Evolutionary conservation across 37 sponge, comb jelly and placozoan species (phyloP), one percentile per base, ranked within the genome.

Genomic region (Aplysina aerophoba): DNA sequence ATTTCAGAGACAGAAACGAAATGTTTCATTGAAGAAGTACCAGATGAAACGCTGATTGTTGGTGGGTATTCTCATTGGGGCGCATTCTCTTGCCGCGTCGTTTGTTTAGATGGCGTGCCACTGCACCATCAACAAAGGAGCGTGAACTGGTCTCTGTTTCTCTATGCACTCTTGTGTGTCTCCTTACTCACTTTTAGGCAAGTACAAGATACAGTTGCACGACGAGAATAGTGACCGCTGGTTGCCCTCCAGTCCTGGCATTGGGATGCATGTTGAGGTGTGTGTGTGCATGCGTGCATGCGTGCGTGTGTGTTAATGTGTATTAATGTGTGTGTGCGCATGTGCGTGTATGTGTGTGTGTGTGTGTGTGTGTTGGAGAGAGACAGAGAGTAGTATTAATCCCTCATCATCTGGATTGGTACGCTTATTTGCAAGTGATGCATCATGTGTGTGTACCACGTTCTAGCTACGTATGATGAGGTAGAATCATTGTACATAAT

Each of bases 21-120:
- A 86, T 99, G 99, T 73, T 99, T 99, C 65, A 96, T 99, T 6
- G 99, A 99, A 85, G 99, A 99, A 86, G 91, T 99, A 16, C 99
- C 99, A 19, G 88, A 88, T 38, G 99, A 99, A 72, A 99, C 99
- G 0, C 88, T 96, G 93, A 92, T 99, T 19, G 92, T 94, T 74
- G 99, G 99, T 92, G 56, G 85, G 97, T 34, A 4, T 11, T 14
- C 15, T 74, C 16, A 54, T n/a, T n/a, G n/a, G n/a, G n/a, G n/a
- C n/a, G n/a, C n/a, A n/a, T n/a, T n/a, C n/a, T n/a, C n/a, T n/a
- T n/a, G n/a, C n/a, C n/a, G n/a, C n/a, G n/a, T n/a, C n/a, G n/a
- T n/a, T n/a, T n/a, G n/a, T n/a, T n/a, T n/a, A n/a, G n/a, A n/a
- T n/a, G n/a, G n/a, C n/a, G n/a, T n/a, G n/a, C n/a, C n/a, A n/a